Evolutionary conservation across 2,797 vertebrate species (phyloP).

Genomic region (Netta rufina): DNA sequence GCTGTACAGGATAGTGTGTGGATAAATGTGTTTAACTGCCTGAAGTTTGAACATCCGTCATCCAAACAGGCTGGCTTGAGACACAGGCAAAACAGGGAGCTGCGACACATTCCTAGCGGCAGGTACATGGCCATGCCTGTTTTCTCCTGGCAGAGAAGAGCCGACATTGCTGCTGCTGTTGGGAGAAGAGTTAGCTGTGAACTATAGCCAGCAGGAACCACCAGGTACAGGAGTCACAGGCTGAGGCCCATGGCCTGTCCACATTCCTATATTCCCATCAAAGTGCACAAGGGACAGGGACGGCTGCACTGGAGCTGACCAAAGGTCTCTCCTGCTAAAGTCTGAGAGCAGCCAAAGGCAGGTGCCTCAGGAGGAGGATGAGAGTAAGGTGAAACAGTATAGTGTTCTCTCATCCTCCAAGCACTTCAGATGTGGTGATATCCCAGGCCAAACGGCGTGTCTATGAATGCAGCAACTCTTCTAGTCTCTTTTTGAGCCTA

Average conservation of each 20-base stretch:
- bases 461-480: not conserved
- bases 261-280: not conserved
- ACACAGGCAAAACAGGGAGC: not conserved
- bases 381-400: not conserved
- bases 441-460: not conserved
- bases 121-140: not conserved
- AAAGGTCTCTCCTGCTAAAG: not conserved
- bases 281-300: not conserved
- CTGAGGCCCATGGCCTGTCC: not conserved
- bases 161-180: not conserved
- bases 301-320: accelerated
- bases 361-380: not conserved
- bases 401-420: not conserved
- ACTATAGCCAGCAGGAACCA: not conserved
- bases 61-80: not conserved
- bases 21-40: not conserved
- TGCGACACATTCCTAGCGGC: not conserved
- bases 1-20: no score
- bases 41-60: not conserved
- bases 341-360: not conserved
- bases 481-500: not conserved
- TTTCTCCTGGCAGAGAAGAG: not conserved
- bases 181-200: not conserved
- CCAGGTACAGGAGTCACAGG: not conserved
- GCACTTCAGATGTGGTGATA: not conserved